These are phyloP conservation scores for Ptychobarbus kaznakovi DNA, from an alignment of 2,797 vertebrate species.

Conservation along the genomic window DNA sequence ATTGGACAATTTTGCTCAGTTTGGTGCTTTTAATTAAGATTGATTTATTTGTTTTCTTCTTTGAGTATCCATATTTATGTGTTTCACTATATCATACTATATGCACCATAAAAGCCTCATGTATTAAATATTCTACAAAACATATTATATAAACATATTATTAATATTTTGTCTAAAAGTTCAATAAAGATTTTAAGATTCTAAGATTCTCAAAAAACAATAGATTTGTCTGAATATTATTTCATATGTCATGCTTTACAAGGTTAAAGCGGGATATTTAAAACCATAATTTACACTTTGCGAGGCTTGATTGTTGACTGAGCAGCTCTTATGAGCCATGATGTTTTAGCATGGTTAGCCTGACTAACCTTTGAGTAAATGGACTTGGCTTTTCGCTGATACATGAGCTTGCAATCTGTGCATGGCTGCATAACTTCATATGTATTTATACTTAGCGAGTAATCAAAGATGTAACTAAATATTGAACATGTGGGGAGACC, in stretches of 20 bases:
- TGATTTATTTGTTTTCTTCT: background rate
- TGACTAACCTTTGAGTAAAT: background rate
- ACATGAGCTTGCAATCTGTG: background rate
- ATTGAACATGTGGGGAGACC: background rate
- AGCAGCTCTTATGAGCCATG: background rate
- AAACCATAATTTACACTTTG: background rate
- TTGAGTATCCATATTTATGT: background rate
- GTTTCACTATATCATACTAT: background rate
- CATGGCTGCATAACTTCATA: constrained; percentile 20
- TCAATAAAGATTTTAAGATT: background rate
- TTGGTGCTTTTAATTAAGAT: background rate
- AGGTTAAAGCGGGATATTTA: background rate
- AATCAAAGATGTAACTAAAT: constrained; percentile 6
- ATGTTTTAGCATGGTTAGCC: constrained; percentile 20
- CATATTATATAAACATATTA: too few relatives aligned
- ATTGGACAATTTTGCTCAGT: background rate
- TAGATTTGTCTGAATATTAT: background rate
- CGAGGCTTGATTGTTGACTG: background rate
- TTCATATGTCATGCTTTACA: background rate
- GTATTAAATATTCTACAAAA: background rate
- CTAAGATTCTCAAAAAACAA: too few relatives aligned
- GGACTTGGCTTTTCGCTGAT: background rate
- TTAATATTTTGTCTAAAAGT: background rate
- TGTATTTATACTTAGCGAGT: background rate
- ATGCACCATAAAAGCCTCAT: background rate